These are phyloP conservation scores for Gari tellinella DNA, from an alignment of 2,888 invertebrate species.

Conservation along the genomic window DNA sequence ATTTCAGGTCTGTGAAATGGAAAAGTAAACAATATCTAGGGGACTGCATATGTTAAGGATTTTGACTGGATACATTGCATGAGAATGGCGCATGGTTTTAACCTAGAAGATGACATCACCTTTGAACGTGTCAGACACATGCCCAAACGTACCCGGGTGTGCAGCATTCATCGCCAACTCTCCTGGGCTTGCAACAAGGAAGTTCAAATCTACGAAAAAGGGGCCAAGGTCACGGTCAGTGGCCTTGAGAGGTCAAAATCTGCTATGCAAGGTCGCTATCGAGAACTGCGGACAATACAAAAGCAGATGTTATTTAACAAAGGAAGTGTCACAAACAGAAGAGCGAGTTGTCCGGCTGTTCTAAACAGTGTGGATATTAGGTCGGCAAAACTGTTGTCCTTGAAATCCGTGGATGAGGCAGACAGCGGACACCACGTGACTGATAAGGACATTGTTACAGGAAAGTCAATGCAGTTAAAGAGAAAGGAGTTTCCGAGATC, in stretches of 20 bases:
- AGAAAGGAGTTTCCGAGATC: slow-evolving; percentile 6
- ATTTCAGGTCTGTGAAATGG: no score
- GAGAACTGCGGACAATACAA: slow-evolving; percentile 47
- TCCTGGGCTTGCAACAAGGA: slow-evolving; percentile 67
- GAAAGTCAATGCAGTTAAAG: not conserved
- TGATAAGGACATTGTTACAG: not conserved
- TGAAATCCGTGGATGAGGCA: no score
- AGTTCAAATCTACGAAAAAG: slow-evolving; percentile 65
- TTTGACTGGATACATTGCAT: no score
- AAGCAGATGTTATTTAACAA: slow-evolving; percentile 19
- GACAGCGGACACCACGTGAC: no score
- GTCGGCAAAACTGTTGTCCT: no score
- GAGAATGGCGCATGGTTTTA: no score
- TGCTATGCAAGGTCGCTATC: slow-evolving; percentile 55
- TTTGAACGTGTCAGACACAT: slow-evolving; percentile 66
- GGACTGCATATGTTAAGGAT: no score
- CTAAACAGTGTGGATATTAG: not conserved
- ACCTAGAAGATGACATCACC: slow-evolving; percentile 67
- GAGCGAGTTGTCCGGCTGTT: slow-evolving; percentile 34
- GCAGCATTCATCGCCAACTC: slow-evolving; percentile 64
- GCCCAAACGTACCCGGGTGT: slow-evolving; percentile 64
- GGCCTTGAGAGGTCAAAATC: slow-evolving; percentile 61
- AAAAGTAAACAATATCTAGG: no score
- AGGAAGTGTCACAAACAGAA: slow-evolving; percentile 3
- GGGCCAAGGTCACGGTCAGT: slow-evolving; percentile 53